These are phyloP conservation scores for Andrena haemorrhoa DNA, from an alignment of 2,888 invertebrate species.

Conservation along the genomic window DNA sequence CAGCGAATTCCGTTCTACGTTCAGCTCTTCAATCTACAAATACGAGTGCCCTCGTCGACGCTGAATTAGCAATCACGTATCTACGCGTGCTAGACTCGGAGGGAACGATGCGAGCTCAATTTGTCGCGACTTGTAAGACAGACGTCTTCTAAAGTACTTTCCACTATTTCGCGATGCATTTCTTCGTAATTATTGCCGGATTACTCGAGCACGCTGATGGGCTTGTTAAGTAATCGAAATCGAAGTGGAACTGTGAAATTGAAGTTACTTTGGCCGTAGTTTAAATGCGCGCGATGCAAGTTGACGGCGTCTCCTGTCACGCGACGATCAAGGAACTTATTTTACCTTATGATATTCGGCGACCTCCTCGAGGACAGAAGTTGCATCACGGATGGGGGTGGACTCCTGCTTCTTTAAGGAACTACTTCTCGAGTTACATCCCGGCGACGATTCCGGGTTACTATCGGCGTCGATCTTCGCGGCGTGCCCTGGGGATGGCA, in stretches of 20 bases:
- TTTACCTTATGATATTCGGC: constrained; percentile 91
- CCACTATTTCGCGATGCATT: not conserved
- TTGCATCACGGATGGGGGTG: constrained; percentile 85
- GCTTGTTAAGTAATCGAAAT: not conserved
- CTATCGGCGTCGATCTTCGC: constrained; percentile 79
- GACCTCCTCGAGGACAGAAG: constrained; percentile 94
- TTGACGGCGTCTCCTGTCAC: not conserved
- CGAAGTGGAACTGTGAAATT: not conserved
- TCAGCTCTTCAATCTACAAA: not conserved
- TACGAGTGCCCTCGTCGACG: not conserved
- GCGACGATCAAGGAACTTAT: constrained; percentile 15
- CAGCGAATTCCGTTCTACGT: not conserved
- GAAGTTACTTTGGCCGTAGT: not conserved
- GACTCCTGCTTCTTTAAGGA: constrained; percentile 69
- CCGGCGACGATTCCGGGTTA: constrained; percentile 85
- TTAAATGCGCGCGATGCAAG: not conserved
- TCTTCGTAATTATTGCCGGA: not conserved
- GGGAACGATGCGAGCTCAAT: not conserved
- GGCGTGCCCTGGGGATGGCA: constrained; percentile 80
- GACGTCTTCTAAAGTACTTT: not conserved
- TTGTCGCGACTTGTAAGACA: not conserved
- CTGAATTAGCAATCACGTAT: not conserved
- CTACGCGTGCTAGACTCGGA: not conserved
- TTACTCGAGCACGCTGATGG: not conserved
- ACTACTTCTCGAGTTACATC: constrained; percentile 73